Conservation (phyloP, 2,888 invertebrate species). For the Dysmachus trigonus region DNA sequence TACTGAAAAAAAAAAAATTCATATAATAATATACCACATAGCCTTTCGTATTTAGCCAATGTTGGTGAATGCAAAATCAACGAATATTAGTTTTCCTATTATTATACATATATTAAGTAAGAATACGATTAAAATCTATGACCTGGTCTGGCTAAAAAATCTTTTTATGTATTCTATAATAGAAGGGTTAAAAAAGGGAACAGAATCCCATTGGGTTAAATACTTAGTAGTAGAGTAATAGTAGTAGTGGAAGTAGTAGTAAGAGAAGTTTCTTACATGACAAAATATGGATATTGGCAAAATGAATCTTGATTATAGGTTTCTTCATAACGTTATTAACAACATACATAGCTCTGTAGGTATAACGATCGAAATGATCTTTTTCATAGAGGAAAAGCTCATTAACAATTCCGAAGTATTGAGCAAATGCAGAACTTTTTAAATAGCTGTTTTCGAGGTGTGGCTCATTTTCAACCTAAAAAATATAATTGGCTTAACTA, state of each 20-base stretch:
- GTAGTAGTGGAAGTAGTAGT: no score
- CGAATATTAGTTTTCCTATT: no score
- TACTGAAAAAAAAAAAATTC: background rate
- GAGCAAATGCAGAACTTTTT: slow-evolving; percentile 79
- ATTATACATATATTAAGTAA: no score
- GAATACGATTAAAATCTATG: no score
- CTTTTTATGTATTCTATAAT: no score
- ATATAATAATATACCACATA: background rate
- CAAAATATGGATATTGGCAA: slow-evolving; percentile 54
- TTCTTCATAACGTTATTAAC: background rate
- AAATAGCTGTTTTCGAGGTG: slow-evolving; percentile 70
- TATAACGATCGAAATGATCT: slow-evolving; percentile 76
- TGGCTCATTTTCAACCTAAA: background rate
- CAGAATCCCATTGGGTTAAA: no score
- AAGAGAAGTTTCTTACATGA: background rate
- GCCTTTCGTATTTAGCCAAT: background rate
- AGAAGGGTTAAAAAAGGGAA: no score
- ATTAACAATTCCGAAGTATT: slow-evolving; percentile 79
- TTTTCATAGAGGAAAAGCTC: slow-evolving; percentile 81
- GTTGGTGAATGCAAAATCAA: no score
- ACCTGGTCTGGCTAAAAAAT: no score
- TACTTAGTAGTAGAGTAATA: no score
- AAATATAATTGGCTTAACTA: background rate
- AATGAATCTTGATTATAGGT: slow-evolving; percentile 52
- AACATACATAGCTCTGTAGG: slow-evolving; percentile 70